Evolutionary conservation across 2,797 vertebrate species (phyloP), one percentile per base, ranked within the genome.

Genomic region (Garrulus glandarius): DNA sequence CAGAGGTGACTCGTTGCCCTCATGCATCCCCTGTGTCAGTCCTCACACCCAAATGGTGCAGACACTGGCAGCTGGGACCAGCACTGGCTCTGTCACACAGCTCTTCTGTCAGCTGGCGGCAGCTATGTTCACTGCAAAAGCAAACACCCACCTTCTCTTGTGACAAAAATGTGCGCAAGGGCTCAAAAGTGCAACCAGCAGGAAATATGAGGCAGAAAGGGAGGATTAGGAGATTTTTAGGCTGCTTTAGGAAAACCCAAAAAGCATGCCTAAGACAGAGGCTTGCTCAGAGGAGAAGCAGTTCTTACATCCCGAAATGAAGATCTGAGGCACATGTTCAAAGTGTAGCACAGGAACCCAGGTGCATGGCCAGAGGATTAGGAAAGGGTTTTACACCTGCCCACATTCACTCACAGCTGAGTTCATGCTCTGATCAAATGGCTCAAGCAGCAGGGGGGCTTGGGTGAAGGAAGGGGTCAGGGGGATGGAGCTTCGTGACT

Each of bases 301-400:
- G 64, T 46, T 76, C 50, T 71, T 53, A 32, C 7, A 21, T 49
- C 39, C 60, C 0, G 5, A 94, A 92, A 94, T 3, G 15, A 92
- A 90, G 91, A 95, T 94, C 93, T 83, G 87, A 92, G 74, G 53
- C 82, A 68, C 39, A 17, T 4, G 70, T 87, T 95, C 59, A 56
- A 82, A 93, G 82, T 37, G 36, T 67, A 70, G 37, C 27, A 36
- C 9, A 61, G 44, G 65, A 81, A 24, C 49, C 12, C 39, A 91
- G 87, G 91, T 94, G 89, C 87, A 41, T 2, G 43, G 72, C 52
- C 15, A 22, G 75, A n/a, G 80, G 85, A 95, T 95, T 94, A 96
- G 71, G 67, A 53, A 71, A 20, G 17, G 57, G 49, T 61, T 94
- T 87, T 80, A 74, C 94, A 93, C 93, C 94, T 92, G 94, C 64